These are phyloP conservation scores for Cinclus cinclus DNA, from an alignment of 2,113 vertebrate genomes.

Conservation along the genomic window DNA sequence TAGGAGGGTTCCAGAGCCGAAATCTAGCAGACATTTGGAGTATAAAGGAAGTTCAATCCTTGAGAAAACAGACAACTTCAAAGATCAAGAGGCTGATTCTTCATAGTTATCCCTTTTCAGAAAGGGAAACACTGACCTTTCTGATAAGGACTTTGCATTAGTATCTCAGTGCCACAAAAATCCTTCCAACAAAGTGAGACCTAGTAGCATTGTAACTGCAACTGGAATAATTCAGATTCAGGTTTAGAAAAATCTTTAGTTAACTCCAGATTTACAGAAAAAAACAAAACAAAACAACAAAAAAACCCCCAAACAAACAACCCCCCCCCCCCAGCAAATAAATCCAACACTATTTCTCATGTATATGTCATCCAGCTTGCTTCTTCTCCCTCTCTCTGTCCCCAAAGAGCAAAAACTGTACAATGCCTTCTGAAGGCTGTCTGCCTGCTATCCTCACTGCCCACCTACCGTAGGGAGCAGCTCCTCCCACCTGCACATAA, in stretches of 20 bases:
- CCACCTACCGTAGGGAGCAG: slow-evolving; percentile 81
- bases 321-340: not conserved
- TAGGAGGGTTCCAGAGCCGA: not conserved
- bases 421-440: slow-evolving; percentile 67
- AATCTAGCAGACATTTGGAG: not conserved
- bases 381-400: not conserved
- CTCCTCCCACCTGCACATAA: slow-evolving; percentile 96
- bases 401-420: slow-evolving; percentile 53
- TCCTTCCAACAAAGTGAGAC: not conserved
- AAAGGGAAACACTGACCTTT: not conserved
- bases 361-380: not conserved
- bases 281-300: not conserved
- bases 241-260: not conserved
- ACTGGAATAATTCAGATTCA: not conserved
- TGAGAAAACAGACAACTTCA: not conserved
- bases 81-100: not conserved
- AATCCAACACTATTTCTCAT: not conserved
- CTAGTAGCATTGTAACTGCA: not conserved
- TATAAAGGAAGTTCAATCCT: not conserved
- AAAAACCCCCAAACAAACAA: not conserved
- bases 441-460: slow-evolving; percentile 65
- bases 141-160: not conserved
- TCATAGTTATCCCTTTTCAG: not conserved
- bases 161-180: not conserved
- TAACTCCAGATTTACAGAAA: not conserved